Percentiles rank a stretch among this genome's conserved stretches.
Evolutionary conservation across 2,113 vertebrate species (phyloP).

Genomic region (Centrocercus urophasianus): DNA sequence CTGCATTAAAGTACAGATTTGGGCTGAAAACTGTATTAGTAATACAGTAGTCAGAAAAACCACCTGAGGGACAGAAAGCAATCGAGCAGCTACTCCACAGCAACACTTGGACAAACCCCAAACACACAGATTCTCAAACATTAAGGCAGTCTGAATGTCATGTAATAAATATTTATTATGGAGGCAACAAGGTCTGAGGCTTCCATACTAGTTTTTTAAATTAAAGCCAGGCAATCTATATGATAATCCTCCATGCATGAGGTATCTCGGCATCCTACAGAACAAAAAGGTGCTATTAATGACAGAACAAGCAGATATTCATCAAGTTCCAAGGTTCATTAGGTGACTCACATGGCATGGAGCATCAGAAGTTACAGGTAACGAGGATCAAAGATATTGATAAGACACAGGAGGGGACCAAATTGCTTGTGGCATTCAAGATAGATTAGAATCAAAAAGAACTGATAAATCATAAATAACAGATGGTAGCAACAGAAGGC

Average conservation of each 20-base stretch:
- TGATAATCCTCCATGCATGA: not conserved
- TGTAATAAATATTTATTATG: not conserved
- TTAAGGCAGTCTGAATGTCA: not conserved
- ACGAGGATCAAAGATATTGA: not conserved
- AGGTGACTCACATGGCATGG: not conserved
- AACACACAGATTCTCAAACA: not conserved
- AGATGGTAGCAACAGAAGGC: not conserved
- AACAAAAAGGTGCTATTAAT: not conserved
- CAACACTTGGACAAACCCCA: not conserved
- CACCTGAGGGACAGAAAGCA: not conserved
- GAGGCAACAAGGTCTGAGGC: not conserved
- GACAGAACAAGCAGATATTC: not conserved
- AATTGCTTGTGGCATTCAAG: not conserved
- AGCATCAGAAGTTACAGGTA: not conserved
- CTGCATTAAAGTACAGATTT: slow-evolving; percentile 48
- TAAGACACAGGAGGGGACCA: not conserved
- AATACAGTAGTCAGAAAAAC: not conserved
- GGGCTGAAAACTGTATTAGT: slow-evolving; percentile 23
- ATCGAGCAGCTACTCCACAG: not conserved
- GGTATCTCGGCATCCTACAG: not conserved
- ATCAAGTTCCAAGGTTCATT: not conserved
- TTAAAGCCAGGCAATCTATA: not conserved
- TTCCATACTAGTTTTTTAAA: not conserved
- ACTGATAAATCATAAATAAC: not conserved
- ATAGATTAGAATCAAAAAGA: not conserved